These are phyloP conservation scores for Automeris io DNA, from an alignment of 2,888 invertebrate genomes.

Conservation along the genomic window DNA sequence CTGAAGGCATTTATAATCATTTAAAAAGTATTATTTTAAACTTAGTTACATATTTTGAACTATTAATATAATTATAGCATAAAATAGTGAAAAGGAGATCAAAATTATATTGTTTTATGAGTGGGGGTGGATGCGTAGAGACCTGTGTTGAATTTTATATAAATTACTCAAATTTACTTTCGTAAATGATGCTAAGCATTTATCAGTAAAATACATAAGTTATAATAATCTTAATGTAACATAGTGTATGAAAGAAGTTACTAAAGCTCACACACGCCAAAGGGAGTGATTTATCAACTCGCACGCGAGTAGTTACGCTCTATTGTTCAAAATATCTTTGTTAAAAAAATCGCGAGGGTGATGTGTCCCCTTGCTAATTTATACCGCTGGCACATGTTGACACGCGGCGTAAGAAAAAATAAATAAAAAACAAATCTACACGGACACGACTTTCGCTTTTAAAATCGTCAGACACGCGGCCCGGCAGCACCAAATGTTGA, in stretches of 20 bases:
- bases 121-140: too few relatives aligned
- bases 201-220: too few relatives aligned
- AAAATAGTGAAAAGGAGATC: too few relatives aligned
- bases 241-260: neutral
- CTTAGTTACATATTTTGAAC: too few relatives aligned
- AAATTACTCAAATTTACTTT: too few relatives aligned
- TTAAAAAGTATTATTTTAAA: too few relatives aligned
- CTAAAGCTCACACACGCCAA: slow-evolving; percentile 29
- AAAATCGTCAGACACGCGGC: slow-evolving; percentile 42
- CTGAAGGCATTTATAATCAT: too few relatives aligned
- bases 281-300: slow-evolving; percentile 67
- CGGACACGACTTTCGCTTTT: slow-evolving; percentile 67
- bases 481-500: slow-evolving; percentile 24
- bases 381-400: slow-evolving; percentile 71
- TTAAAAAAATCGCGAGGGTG: slow-evolving; percentile 69
- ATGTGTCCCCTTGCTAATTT: slow-evolving; percentile 70
- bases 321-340: slow-evolving; percentile 70
- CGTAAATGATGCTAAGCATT: too few relatives aligned
- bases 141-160: too few relatives aligned
- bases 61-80: too few relatives aligned
- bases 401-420: slow-evolving; percentile 65
- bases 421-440: slow-evolving; percentile 55
- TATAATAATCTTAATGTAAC: slow-evolving; percentile 11
- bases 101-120: too few relatives aligned
- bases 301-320: slow-evolving; percentile 66